A percentile compares a stretch with the other conserved stretches of the same genome.
These are phyloP conservation scores for Molothrus aeneus DNA, from an alignment of 2,797 vertebrate genomes.

Conservation along the genomic window DNA sequence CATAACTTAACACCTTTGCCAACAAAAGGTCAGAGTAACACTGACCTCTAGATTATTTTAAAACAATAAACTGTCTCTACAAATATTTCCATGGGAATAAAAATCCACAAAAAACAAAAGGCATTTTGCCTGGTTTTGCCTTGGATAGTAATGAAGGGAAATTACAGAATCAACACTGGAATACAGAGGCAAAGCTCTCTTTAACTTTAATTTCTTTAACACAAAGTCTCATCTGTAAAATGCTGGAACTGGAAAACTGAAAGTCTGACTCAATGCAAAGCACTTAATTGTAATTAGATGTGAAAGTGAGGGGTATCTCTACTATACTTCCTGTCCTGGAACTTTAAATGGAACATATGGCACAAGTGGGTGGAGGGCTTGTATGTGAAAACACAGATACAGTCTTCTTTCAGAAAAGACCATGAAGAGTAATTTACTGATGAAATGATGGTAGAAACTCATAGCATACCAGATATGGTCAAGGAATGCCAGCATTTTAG, in stretches of 20 bases:
- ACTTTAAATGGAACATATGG: conserved; percentile 51
- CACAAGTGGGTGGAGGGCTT: conserved; percentile 12
- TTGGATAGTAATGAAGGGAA: conserved; percentile 12
- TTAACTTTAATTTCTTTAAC: neutral
- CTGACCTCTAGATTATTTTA: neutral
- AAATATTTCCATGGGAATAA: neutral
- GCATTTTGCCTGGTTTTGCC: neutral
- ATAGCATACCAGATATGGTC: conserved; percentile 40
- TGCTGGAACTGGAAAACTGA: conserved; percentile 9
- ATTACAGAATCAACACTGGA: conserved; percentile 2
- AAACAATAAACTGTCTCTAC: neutral
- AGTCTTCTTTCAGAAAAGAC: conserved; percentile 31
- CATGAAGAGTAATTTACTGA: conserved; percentile 2
- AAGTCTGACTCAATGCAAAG: conserved; percentile 37
- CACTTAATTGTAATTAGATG: conserved; percentile 33
- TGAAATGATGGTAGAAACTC: conserved; percentile 16
- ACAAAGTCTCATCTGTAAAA: conserved; percentile 3
- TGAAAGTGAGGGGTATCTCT: conserved; percentile 40
- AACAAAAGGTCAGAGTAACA: neutral
- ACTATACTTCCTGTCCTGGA: conserved; percentile 36
- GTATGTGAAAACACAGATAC: conserved; percentile 40
- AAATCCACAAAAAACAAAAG: neutral
- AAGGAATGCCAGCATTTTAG: conserved; percentile 29
- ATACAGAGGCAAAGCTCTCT: neutral
- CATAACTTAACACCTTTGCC: neutral